These are phyloP conservation scores for Troides helena DNA, from an alignment of 2,888 invertebrate genomes.

Conservation along the genomic window DNA sequence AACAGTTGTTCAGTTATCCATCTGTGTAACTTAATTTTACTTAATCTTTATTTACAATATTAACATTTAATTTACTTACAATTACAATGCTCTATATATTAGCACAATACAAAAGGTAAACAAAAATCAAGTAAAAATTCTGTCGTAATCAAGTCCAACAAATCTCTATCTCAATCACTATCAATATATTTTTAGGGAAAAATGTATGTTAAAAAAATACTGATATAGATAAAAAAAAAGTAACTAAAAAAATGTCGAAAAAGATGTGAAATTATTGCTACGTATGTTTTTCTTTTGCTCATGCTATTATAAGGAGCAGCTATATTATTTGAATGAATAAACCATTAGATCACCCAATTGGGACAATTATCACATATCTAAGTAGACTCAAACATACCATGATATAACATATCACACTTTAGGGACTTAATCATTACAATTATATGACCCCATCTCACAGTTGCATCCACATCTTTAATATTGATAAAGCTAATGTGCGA, in stretches of 20 bases:
- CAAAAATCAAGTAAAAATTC: neutral
- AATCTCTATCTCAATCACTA: neutral
- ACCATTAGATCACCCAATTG: slow-evolving; percentile 3
- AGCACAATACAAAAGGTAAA: slow-evolving; percentile 2
- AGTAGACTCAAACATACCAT: slow-evolving; percentile 20
- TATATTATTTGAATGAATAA: slow-evolving; percentile 4
- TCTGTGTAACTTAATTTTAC: neutral
- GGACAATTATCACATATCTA: slow-evolving; percentile 25
- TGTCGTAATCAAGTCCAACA: neutral
- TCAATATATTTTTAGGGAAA: neutral
- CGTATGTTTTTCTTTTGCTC: slow-evolving; percentile 1
- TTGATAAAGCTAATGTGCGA: slow-evolving; percentile 4
- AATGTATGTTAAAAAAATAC: no score
- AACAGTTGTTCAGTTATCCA: neutral
- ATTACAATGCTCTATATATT: neutral
- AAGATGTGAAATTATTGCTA: no score
- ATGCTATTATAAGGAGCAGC: slow-evolving; percentile 6
- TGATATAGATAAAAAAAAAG: no score
- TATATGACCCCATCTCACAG: neutral
- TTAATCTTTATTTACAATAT: neutral
- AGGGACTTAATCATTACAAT: slow-evolving; percentile 8
- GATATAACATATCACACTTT: slow-evolving; percentile 23
- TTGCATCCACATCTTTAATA: neutral
- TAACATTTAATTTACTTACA: slow-evolving; percentile 1
- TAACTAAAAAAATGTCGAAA: no score